Evolutionary conservation across 1,140 invertebrate genomes (phyloP).

Genomic region (Atta cephalotes): DNA sequence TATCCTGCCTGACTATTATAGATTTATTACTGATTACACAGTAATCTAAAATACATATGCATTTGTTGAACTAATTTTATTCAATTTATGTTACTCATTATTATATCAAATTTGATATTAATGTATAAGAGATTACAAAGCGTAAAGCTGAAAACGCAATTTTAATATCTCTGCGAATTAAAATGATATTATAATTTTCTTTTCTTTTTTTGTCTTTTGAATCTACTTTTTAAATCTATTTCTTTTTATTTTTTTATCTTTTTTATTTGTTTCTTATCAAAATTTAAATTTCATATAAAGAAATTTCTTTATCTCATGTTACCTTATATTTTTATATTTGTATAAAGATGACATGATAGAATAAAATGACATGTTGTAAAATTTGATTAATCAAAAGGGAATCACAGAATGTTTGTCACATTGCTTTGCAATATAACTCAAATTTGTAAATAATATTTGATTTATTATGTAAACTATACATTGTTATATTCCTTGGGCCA

Average conservation of each 20-base stretch:
- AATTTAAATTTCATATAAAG: too few species aligned
- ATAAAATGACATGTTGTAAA: not conserved
- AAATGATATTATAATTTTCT: not conserved
- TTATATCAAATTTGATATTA: too few species aligned
- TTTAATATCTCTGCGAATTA: not conserved
- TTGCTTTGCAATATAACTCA: not conserved
- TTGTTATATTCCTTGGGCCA: conserved; percentile 56
- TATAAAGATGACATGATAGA: not conserved
- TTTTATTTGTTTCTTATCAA: not conserved
- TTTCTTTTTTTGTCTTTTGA: not conserved
- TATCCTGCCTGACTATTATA: too few species aligned
- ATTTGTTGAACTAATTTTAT: not conserved
- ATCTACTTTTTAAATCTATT: not conserved
- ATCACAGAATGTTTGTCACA: not conserved
- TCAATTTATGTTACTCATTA: not conserved
- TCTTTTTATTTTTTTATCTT: not conserved
- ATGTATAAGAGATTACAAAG: too few species aligned
- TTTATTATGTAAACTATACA: conserved; percentile 75
- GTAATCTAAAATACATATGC: not conserved
- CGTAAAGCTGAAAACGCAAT: not conserved
- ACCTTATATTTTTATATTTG: not conserved
- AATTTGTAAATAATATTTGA: conserved; percentile 69
- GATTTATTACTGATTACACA: conserved; percentile 59
- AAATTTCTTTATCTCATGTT: too few species aligned
- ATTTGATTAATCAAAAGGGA: not conserved